These are phyloP conservation scores for Aphaenogaster rudis DNA, from an alignment of 1,140 invertebrate genomes.

Conservation along the genomic window DNA sequence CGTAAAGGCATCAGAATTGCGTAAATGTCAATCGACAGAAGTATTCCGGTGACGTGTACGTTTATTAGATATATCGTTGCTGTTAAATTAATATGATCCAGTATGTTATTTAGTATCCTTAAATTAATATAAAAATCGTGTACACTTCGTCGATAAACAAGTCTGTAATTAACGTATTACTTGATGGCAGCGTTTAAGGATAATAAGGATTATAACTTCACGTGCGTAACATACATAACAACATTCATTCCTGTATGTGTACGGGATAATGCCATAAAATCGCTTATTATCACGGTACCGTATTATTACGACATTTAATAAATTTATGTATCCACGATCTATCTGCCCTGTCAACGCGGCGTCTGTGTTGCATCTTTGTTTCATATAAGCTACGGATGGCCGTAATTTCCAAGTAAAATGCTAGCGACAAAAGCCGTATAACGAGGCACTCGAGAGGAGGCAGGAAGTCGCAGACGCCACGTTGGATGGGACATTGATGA, in stretches of 20 bases:
- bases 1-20: slow-evolving; percentile 26
- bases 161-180: slow-evolving; percentile 27
- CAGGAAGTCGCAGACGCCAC: slow-evolving; percentile 77
- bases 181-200: background rate
- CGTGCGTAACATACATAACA: background rate
- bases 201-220: slow-evolving; percentile 18
- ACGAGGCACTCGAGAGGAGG: slow-evolving; percentile 71
- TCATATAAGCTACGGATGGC: slow-evolving; percentile 28
- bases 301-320: slow-evolving; percentile 24
- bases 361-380: slow-evolving; percentile 50
- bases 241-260: background rate
- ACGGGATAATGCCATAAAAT: background rate
- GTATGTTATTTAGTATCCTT: background rate
- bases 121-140: slow-evolving; percentile 18
- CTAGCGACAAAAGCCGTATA: slow-evolving; percentile 77
- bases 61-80: background rate
- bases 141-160: slow-evolving; percentile 1
- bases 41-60: background rate
- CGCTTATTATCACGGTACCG: background rate
- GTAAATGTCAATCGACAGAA: slow-evolving; percentile 45
- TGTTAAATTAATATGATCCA: slow-evolving; percentile 27
- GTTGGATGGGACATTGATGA: slow-evolving; percentile 83
- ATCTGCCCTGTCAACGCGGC: background rate
- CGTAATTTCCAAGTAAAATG: slow-evolving; percentile 79
- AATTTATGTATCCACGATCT: slow-evolving; percentile 33